phyloP scores from a whole-genome alignment of 2,113 vertebrate genomes.

The Colinus virginianus region DNA sequence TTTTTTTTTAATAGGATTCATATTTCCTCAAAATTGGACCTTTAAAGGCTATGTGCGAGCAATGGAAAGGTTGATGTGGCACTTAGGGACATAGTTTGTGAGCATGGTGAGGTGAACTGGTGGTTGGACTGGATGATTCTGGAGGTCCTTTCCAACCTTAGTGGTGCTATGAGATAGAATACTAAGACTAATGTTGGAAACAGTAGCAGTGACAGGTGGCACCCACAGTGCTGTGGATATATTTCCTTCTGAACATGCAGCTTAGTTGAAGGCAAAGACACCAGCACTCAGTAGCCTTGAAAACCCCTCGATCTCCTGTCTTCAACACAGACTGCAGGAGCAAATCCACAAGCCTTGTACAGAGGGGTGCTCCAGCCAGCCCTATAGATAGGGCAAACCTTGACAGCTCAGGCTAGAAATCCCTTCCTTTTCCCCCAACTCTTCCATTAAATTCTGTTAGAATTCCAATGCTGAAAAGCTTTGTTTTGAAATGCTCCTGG shows the following conservation, averaged over 20 bases:
- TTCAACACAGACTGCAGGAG: neutral
- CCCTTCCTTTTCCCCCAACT: neutral
- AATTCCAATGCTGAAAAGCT: neutral
- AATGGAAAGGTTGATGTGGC: neutral
- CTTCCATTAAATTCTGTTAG: neutral
- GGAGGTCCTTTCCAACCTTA: too few relatives aligned
- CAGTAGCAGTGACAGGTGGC: neutral
- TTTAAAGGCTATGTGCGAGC: neutral
- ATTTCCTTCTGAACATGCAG: neutral
- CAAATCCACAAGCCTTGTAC: neutral
- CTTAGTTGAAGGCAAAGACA: neutral
- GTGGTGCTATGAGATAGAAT: neutral
- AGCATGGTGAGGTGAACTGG: too few relatives aligned
- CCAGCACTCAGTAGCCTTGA: neutral
- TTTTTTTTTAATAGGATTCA: neutral
- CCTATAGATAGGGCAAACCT: too few relatives aligned
- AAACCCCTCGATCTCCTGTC: neutral
- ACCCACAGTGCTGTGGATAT: neutral
- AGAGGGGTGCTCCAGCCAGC: too few relatives aligned
- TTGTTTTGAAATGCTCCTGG: neutral
- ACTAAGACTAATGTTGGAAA: neutral
- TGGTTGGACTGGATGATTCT: too few relatives aligned
- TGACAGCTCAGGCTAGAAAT: neutral
- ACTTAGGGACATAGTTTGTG: too few relatives aligned
- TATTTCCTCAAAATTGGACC: neutral